Conservation (phyloP, 2,888 invertebrate genomes). For the Stenurella melanura region DNA sequence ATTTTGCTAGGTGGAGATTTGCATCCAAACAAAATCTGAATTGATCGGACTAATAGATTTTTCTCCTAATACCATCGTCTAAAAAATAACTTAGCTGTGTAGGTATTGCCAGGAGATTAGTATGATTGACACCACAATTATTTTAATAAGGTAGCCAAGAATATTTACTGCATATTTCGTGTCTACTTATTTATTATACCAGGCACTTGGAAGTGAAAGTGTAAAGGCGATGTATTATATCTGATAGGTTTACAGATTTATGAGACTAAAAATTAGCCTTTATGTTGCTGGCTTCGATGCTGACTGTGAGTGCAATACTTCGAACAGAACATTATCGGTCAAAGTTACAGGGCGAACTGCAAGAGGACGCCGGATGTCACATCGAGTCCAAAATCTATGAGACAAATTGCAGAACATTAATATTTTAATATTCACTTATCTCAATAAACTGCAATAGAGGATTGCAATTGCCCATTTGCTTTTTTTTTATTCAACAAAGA, state of each 20-base stretch:
- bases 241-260: conserved; percentile 37
- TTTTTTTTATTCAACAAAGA: too few species aligned
- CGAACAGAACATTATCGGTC: too few species aligned
- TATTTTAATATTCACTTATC: too few species aligned
- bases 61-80: not conserved
- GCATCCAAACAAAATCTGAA: too few species aligned
- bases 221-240: conserved; percentile 8
- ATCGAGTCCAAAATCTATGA: too few species aligned
- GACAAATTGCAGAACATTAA: too few species aligned
- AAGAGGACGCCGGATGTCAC: too few species aligned
- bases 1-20: too few species aligned
- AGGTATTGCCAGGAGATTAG: not conserved
- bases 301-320: not conserved
- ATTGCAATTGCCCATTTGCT: too few species aligned
- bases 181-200: conserved; percentile 18
- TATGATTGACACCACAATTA: conserved; percentile 21
- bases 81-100: not conserved
- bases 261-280: conserved; percentile 48
- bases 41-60: too few species aligned
- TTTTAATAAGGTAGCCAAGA: conserved; percentile 15
- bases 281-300: not conserved
- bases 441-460: too few species aligned
- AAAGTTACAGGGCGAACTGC: too few species aligned
- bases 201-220: conserved; percentile 19
- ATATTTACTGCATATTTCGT: conserved; percentile 26